Percentiles rank a stretch among this genome's conserved stretches.
Evolutionary conservation across 2,888 invertebrate species (phyloP).

Genomic region (Aphelenchoides bicaudatus): DNA sequence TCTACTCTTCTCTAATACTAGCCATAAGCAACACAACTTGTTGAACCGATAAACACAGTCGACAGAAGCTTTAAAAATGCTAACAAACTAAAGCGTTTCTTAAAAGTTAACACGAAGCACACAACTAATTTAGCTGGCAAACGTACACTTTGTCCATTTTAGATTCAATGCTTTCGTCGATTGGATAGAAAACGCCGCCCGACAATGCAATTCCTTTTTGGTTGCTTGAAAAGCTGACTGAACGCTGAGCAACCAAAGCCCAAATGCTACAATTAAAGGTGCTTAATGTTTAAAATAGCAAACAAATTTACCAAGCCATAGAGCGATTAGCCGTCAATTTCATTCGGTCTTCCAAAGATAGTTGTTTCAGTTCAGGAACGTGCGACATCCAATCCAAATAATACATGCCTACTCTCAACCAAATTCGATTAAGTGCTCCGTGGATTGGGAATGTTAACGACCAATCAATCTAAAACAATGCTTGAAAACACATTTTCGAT

Average conservation of each 20-base stretch:
- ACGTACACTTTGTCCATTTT: neutral
- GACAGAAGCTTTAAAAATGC: too few species aligned
- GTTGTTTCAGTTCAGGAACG: neutral
- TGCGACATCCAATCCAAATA: constrained; percentile 4
- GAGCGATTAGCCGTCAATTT: constrained; percentile 7
- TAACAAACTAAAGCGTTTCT: too few species aligned
- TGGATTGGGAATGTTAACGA: neutral
- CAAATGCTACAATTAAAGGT: too few species aligned
- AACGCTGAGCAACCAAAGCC: constrained; percentile 6
- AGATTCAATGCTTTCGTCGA: neutral
- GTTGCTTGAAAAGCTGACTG: neutral
- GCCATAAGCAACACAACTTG: too few species aligned
- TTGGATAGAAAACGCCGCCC: constrained; percentile 3
- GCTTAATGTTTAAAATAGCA: too few species aligned
- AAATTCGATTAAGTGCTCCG: constrained; percentile 5
- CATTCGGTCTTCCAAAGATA: neutral
- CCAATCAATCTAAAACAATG: constrained; percentile 8
- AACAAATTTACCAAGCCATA: too few species aligned
- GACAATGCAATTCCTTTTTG: constrained; percentile 11
- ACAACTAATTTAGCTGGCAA: too few species aligned
- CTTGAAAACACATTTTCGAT: neutral
- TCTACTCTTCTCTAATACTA: too few species aligned
- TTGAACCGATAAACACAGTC: too few species aligned
- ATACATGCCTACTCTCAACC: constrained; percentile 11
- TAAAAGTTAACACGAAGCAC: too few species aligned